Evolutionary conservation across 1,140 invertebrate genomes (phyloP).

Genomic region (Heterodera carotae): DNA sequence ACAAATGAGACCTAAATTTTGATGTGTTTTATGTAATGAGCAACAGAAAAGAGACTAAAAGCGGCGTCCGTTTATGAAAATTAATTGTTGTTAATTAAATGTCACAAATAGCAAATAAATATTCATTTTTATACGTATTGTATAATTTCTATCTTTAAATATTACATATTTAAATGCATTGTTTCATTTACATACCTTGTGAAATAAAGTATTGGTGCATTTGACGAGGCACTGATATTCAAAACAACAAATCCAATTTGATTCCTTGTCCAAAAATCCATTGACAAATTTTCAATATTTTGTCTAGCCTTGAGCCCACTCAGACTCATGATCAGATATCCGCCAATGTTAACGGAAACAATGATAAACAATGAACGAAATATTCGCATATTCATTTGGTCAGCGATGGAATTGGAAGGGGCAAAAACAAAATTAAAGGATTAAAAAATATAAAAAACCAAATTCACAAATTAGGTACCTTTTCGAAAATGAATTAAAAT

Average conservation of each 20-base stretch:
- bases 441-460: not conserved
- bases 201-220: not conserved
- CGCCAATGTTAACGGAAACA: not conserved
- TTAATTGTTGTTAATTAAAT: no score
- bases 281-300: not conserved
- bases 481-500: not conserved
- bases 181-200: not conserved
- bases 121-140: not conserved
- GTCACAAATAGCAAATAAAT: no score
- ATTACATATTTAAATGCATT: not conserved
- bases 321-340: not conserved
- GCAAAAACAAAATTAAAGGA: not conserved
- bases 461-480: no score
- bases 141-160: not conserved
- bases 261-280: not conserved
- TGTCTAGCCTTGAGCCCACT: not conserved
- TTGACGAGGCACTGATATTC: not conserved
- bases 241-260: not conserved
- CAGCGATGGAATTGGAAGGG: not conserved
- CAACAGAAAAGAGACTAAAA: no score
- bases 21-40: no score
- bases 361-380: not conserved
- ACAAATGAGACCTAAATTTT: no score
- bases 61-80: no score
- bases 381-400: not conserved